Conservation (phyloP, 1,140 invertebrate genomes). For the Drosophila suzukii region DNA sequence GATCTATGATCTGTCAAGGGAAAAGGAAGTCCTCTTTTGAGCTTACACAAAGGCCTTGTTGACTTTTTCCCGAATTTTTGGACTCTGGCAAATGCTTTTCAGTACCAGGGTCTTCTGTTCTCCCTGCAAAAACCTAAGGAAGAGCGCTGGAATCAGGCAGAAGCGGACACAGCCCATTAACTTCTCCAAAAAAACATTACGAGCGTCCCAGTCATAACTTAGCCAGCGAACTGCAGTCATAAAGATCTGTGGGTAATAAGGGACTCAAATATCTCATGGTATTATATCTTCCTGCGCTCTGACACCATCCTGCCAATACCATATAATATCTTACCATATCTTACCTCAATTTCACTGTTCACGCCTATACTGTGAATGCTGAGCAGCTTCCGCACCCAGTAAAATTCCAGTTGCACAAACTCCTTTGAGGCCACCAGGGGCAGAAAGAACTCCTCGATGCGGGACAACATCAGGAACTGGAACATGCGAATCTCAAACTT, state of each 20-base stretch:
- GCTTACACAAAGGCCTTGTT: constrained; percentile 90
- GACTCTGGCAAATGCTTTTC: constrained; percentile 83
- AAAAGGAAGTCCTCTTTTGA: fast-evolving
- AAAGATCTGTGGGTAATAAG: constrained; percentile 85
- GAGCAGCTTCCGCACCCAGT: constrained; percentile 87
- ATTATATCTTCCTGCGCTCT: not conserved
- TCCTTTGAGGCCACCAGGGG: constrained; percentile 42
- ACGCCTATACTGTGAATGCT: constrained; percentile 89
- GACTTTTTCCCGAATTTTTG: constrained; percentile 89
- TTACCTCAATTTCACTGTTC: constrained; percentile 86
- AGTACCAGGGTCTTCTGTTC: constrained; percentile 87
- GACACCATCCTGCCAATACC: too few relatives aligned
- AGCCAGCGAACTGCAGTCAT: constrained; percentile 91
- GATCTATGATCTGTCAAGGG: not conserved
- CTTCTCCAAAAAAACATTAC: constrained; percentile 84
- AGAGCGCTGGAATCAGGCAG: constrained; percentile 90
- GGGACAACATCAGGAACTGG: constrained; percentile 88
- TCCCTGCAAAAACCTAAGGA: constrained; percentile 89
- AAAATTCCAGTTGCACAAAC: constrained; percentile 87
- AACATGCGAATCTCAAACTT: constrained; percentile 52
- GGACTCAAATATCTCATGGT: too few relatives aligned
- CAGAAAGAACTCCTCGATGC: constrained; percentile 73
- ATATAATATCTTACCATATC: not conserved
- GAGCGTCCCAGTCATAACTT: constrained; percentile 87
- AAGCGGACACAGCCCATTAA: constrained; percentile 90